Evolutionary conservation across 1,140 invertebrate genomes (phyloP), one percentile per base, ranked within the genome.

Genomic region (Diorhabda sublineata): DNA sequence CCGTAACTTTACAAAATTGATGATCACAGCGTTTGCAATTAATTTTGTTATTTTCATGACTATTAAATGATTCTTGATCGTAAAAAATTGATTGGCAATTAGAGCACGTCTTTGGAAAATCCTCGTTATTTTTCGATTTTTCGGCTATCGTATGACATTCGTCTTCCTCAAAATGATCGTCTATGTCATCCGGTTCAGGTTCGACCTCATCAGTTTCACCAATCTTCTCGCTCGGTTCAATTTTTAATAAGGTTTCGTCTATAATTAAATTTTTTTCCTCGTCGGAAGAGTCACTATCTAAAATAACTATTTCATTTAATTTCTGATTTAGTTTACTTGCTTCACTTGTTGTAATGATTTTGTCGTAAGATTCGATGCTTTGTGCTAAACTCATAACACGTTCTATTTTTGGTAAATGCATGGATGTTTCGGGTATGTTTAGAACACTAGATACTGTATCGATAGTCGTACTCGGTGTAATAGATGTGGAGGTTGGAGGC

Each of bases 241-340:
- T 44, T 42, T 7, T 61, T 3, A 8, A 8, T 43, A 43, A 61
- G 26, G 9, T 60, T n/a, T 67, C 65, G 57, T 67, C 65, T 9
- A 67, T 67, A 4, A 67, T 58, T 5, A 67, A 60, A 42, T 64
- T 52, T 3, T 47, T 45, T 41, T 45, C 63, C n/a, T 59, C 65
- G 42, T 59, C 65, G 3, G 57, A 45, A 5, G 63, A 41, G 9
- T 64, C 63, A 64, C 63, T 64, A 11, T 64, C 63, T 42, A 26
- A 6, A 42, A 60, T 60, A 42, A 60, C 3, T 52, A 52, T 52
- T 52, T 6, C 6, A 52, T 52, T n/a, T 52, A 8, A 6, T 52
- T 52, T 52, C 26, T 26, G 26, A 26, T 1, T 26, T 2, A 26
- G 26, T 26, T 26, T 26, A 26, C 26, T 26, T 6, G 5, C 45